Evolutionary conservation across 2,113 vertebrate genomes (phyloP).

Genomic region (Megaceryle torquata): DNA sequence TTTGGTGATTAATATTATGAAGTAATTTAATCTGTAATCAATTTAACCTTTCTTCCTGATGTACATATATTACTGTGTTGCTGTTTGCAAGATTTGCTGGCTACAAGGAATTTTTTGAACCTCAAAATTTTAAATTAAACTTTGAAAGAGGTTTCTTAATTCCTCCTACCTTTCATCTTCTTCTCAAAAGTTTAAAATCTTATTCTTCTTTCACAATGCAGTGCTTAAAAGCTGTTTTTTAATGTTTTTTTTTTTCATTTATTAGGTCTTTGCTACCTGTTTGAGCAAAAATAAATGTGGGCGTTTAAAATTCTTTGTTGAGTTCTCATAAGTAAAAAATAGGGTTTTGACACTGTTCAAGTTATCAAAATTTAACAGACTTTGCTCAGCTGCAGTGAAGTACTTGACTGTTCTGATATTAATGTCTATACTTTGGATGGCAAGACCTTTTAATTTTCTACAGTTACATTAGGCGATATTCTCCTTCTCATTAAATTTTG

Average conservation of each 20-base stretch:
- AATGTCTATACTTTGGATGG: background rate
- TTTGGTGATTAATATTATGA: background rate
- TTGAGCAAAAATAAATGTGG: background rate
- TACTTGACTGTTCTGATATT: background rate
- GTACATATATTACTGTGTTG: background rate
- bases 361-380: background rate
- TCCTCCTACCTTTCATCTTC: background rate
- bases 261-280: rapidly evolving
- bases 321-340: background rate
- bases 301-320: background rate
- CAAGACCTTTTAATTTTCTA: background rate
- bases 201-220: background rate
- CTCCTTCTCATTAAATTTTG: background rate
- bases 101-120: background rate
- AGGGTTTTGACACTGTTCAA: background rate
- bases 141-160: background rate
- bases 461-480: background rate
- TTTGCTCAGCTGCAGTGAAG: background rate
- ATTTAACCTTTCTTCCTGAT: background rate
- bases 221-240: background rate
- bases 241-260: background rate
- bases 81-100: background rate
- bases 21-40: background rate
- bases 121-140: background rate
- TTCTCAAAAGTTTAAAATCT: background rate